Evolutionary conservation across 2,888 invertebrate genomes (phyloP).

Genomic region (Papilio elwesi): DNA sequence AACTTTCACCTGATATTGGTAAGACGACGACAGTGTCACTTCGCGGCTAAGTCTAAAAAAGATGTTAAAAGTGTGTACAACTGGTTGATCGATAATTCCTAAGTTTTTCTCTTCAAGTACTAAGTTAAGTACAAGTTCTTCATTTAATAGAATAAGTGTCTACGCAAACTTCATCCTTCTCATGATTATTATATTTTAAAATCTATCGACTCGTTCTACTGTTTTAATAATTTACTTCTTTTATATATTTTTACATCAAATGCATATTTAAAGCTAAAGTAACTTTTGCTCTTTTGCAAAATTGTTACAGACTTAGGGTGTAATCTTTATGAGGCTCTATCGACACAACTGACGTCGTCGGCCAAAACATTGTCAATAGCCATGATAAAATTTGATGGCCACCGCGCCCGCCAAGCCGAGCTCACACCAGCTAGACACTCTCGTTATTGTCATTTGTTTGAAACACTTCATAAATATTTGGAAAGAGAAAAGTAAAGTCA

Average conservation of each 20-base stretch:
- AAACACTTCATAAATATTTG: conserved; percentile 58
- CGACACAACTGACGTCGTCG: conserved; percentile 58
- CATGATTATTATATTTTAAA: too few species aligned
- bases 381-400: conserved; percentile 77
- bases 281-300: background rate
- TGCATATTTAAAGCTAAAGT: background rate
- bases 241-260: background rate
- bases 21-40: too few species aligned
- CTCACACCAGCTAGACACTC: conserved; percentile 53
- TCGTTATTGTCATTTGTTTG: conserved; percentile 62
- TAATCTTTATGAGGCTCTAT: conserved; percentile 53
- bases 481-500: background rate
- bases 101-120: too few species aligned
- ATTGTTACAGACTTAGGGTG: conserved; percentile 1
- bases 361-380: conserved; percentile 76
- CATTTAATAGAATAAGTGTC: too few species aligned
- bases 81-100: too few species aligned
- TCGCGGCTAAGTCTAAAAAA: too few species aligned
- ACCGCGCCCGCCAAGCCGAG: conserved; percentile 56
- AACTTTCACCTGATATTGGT: too few species aligned
- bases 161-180: too few species aligned
- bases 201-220: too few species aligned
- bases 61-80: too few species aligned
- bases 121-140: too few species aligned
- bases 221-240: too few species aligned